phyloP scores from a whole-genome alignment of 1,140 invertebrate genomes.

The Conopomorpha cramerella region DNA sequence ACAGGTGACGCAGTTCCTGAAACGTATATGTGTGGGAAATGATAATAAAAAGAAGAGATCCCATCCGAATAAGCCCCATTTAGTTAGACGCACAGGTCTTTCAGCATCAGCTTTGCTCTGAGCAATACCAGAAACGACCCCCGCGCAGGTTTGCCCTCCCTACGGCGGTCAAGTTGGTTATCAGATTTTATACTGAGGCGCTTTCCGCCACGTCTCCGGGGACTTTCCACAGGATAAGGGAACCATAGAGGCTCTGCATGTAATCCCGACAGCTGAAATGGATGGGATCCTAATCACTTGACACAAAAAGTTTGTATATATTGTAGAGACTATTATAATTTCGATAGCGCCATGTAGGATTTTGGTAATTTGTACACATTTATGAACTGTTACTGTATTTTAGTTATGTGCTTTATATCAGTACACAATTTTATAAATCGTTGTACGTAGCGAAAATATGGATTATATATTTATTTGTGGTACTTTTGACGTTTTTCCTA shows the following conservation, averaged over 20 bases:
- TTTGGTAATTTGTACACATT: too few species aligned
- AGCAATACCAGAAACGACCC: slow-evolving; percentile 34
- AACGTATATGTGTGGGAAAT: too few species aligned
- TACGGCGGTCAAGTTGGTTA: slow-evolving; percentile 27
- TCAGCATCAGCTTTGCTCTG: slow-evolving; percentile 50
- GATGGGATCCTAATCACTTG: slow-evolving; percentile 16
- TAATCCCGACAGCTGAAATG: slow-evolving; percentile 48
- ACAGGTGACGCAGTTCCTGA: too few species aligned
- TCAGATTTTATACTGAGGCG: slow-evolving; percentile 28
- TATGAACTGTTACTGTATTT: too few species aligned
- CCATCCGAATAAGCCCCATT: slow-evolving; percentile 54
- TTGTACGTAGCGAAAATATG: too few species aligned
- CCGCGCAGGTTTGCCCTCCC: slow-evolving; percentile 33
- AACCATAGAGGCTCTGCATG: slow-evolving; percentile 29
- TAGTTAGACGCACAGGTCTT: slow-evolving; percentile 22
- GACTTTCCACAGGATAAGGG: slow-evolving; percentile 50
- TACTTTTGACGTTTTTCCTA: too few species aligned
- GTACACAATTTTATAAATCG: too few species aligned
- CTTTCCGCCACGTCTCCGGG: slow-evolving; percentile 52
- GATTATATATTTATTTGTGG: too few species aligned
- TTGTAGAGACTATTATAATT: slow-evolving; percentile 11
- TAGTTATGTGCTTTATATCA: too few species aligned
- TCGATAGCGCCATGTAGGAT: slow-evolving; percentile 23
- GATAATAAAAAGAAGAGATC: slow-evolving; percentile 29
- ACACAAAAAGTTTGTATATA: slow-evolving; percentile 11